Evolutionary conservation across 2,113 vertebrate genomes (phyloP).

Genomic region (Peucedramus taeniatus): DNA sequence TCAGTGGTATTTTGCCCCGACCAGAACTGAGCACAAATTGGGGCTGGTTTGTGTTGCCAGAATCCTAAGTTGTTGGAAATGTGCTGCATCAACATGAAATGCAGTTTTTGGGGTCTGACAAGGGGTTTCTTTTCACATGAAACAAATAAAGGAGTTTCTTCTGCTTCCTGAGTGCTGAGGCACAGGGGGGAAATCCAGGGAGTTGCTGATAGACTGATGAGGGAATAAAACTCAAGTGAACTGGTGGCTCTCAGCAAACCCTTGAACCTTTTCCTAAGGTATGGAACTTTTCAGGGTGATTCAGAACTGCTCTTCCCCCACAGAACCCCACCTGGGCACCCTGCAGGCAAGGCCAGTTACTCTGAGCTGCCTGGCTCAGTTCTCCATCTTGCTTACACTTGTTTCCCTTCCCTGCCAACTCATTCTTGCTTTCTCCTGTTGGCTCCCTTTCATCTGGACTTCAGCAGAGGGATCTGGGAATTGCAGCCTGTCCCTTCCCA

Average conservation of each 20-base stretch:
- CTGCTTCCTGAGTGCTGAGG: background rate
- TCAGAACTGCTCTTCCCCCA: background rate
- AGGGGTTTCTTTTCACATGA: accelerated
- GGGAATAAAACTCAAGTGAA: background rate
- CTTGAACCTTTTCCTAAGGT: background rate
- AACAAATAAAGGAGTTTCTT: background rate
- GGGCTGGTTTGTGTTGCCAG: background rate
- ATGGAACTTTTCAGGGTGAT: background rate
- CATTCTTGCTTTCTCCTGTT: background rate
- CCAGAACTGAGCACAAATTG: background rate
- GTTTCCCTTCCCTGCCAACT: background rate
- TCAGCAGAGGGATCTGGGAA: background rate
- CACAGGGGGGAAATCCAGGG: background rate
- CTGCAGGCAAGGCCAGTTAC: background rate
- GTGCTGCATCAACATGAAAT: accelerated
- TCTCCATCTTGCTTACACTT: background rate
- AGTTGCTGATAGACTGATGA: background rate
- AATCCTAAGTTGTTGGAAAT: accelerated
- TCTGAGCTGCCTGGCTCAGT: background rate
- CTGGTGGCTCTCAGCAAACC: background rate
- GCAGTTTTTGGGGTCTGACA: accelerated
- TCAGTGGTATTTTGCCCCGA: accelerated
- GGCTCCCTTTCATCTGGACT: background rate
- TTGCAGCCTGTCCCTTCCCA: background rate
- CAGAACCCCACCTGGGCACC: background rate